Evolutionary conservation across 2,113 vertebrate species (phyloP).

Genomic region (Campylorhamphus procurvoides): DNA sequence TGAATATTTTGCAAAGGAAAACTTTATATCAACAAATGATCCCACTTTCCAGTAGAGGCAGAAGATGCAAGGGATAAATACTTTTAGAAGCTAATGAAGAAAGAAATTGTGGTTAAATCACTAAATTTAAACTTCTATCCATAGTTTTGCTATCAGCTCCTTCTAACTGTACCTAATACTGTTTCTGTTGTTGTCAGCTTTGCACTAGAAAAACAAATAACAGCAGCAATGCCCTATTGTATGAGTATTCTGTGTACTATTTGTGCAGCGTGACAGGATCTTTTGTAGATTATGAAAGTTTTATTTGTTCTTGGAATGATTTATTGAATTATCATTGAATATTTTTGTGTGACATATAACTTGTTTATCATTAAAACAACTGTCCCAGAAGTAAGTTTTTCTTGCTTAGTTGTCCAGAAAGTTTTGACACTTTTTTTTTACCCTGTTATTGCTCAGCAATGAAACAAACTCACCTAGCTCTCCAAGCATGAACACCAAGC

Average conservation of each 20-base stretch:
- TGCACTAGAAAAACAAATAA: background rate
- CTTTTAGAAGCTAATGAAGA: background rate
- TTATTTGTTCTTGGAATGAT: background rate
- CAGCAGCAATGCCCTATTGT: background rate
- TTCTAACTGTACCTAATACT: background rate
- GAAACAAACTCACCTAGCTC: background rate
- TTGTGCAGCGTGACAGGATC: background rate
- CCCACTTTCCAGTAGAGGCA: background rate
- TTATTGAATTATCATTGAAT: background rate
- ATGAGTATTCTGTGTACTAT: background rate
- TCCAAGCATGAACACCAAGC: background rate
- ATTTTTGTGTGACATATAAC: background rate
- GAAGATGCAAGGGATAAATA: background rate
- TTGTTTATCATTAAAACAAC: background rate
- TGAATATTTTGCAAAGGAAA: background rate
- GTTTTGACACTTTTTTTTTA: background rate
- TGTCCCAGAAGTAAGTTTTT: background rate
- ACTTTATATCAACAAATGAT: background rate
- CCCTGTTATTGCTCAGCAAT: background rate
- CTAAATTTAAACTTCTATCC: background rate
- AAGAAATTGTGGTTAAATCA: background rate
- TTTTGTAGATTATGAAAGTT: background rate
- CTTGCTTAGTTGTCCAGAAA: background rate
- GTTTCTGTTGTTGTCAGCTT: background rate
- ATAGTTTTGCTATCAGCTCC: background rate